A percentile compares a stretch with the other conserved stretches of the same genome.
These are phyloP conservation scores for Agraylea sexmaculata DNA, from an alignment of 1,140 invertebrate species.

Conservation along the genomic window DNA sequence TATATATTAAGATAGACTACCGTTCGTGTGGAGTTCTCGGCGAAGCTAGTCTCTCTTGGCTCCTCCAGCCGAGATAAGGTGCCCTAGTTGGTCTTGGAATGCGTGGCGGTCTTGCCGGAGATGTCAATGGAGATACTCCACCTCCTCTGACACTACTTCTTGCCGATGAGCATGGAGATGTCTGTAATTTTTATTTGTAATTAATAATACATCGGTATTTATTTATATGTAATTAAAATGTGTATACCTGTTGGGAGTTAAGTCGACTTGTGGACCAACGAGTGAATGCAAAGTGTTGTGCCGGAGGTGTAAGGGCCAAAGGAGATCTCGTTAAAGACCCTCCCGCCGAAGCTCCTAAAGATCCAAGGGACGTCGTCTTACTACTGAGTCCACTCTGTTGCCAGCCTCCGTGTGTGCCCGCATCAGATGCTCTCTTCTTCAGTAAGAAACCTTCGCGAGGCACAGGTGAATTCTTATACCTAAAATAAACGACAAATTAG, in stretches of 20 bases:
- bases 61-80: conserved; percentile 82
- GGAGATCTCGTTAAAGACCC: conserved; percentile 24
- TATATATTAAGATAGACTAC: conserved; percentile 23
- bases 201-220: not conserved
- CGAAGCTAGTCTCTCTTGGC: conserved; percentile 65
- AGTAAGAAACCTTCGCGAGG: conserved; percentile 55
- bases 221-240: not conserved
- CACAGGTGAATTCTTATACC: conserved; percentile 69
- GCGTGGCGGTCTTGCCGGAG: conserved; percentile 26
- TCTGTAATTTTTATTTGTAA: conserved; percentile 26
- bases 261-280: conserved; percentile 78
- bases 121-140: conserved; percentile 32
- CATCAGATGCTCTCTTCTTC: conserved; percentile 55
- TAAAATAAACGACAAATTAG: conserved; percentile 19
- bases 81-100: conserved; percentile 49
- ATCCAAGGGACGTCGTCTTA: conserved; percentile 67
- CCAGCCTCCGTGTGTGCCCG: conserved; percentile 47
- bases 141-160: conserved; percentile 42
- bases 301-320: conserved; percentile 31
- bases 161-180: conserved; percentile 45
- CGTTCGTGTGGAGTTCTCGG: conserved; percentile 75
- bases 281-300: conserved; percentile 46
- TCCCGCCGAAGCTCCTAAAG: conserved; percentile 37
- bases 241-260: conserved; percentile 49
- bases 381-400: conserved; percentile 49